Conservation (phyloP, 2,888 invertebrate genomes). For the Caenorhabditis sp. region DNA sequence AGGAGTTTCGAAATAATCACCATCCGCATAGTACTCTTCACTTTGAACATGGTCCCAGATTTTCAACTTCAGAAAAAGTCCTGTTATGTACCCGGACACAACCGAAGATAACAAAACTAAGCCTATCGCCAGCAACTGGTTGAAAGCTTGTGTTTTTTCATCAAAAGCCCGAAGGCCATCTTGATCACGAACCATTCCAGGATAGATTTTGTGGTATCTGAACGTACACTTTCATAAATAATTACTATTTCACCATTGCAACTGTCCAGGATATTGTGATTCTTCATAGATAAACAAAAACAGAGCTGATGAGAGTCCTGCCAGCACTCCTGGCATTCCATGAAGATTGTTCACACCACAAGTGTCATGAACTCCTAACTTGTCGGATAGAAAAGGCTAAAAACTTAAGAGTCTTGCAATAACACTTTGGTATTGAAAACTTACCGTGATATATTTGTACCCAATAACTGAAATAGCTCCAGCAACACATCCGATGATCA, state of each 20-base stretch:
- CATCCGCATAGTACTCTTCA: conserved; percentile 76
- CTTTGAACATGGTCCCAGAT: conserved; percentile 77
- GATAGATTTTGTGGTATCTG: conserved; percentile 71
- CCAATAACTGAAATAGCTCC: conserved; percentile 81
- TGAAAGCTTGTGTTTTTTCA: conserved; percentile 89
- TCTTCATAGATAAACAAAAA: conserved; percentile 70
- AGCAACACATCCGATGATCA: conserved; percentile 81
- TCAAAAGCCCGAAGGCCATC: conserved; percentile 82
- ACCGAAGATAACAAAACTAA: conserved; percentile 89
- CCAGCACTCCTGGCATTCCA: conserved; percentile 77
- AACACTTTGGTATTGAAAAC: no score
- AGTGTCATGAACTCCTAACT: conserved; percentile 87
- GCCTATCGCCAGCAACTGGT: conserved; percentile 89
- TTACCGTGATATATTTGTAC: conserved; percentile 77
- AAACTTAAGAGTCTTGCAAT: no score
- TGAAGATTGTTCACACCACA: conserved; percentile 80
- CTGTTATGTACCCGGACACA: conserved; percentile 88
- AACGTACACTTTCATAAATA: neutral
- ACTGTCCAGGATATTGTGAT: conserved; percentile 60
- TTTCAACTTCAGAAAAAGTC: conserved; percentile 72
- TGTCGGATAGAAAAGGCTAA: conserved; percentile 88
- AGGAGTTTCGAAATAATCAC: conserved; percentile 80
- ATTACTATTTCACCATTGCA: no score
- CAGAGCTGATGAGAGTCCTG: conserved; percentile 69
- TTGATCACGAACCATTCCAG: conserved; percentile 59